A percentile compares a stretch with the other conserved stretches of the same genome.
These are phyloP conservation scores for Calliphora vicina DNA, from an alignment of 1,140 invertebrate species.

Conservation along the genomic window DNA sequence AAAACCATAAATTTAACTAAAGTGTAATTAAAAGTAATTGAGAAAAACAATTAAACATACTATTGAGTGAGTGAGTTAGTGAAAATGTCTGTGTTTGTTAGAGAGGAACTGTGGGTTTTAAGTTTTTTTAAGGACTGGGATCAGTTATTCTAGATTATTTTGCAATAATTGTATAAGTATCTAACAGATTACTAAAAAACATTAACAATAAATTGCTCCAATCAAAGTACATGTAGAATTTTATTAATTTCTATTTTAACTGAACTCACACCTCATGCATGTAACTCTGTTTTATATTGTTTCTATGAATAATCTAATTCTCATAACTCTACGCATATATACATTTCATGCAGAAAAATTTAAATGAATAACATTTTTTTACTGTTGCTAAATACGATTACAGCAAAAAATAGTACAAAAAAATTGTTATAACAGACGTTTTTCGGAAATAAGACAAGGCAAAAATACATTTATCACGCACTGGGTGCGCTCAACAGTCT, in stretches of 20 bases:
- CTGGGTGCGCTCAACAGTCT: neutral
- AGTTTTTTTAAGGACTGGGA: too few relatives aligned
- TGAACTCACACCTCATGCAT: too few relatives aligned
- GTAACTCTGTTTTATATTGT: neutral
- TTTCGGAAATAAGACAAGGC: neutral
- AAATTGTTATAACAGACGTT: neutral
- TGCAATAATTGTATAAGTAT: too few relatives aligned
- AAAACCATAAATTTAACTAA: conserved; percentile 20
- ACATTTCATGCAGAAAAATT: neutral
- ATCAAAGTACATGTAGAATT: too few relatives aligned
- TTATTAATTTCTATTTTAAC: too few relatives aligned
- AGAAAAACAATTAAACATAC: conserved; percentile 1
- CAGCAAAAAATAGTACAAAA: neutral
- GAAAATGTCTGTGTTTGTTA: too few relatives aligned
- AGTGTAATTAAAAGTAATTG: conserved; percentile 30
- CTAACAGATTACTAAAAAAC: too few relatives aligned
- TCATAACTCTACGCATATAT: neutral
- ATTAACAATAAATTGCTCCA: too few relatives aligned
- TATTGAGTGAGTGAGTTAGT: too few relatives aligned
- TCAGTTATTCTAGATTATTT: too few relatives aligned
- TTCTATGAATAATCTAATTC: neutral
- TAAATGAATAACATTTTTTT: neutral
- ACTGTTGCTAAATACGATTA: neutral
- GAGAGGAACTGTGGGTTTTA: too few relatives aligned
- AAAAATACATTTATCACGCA: neutral